Evolutionary conservation across 1,140 invertebrate genomes (phyloP), one percentile per base, ranked within the genome.

Genomic region (Dolichoris vasculosae): DNA sequence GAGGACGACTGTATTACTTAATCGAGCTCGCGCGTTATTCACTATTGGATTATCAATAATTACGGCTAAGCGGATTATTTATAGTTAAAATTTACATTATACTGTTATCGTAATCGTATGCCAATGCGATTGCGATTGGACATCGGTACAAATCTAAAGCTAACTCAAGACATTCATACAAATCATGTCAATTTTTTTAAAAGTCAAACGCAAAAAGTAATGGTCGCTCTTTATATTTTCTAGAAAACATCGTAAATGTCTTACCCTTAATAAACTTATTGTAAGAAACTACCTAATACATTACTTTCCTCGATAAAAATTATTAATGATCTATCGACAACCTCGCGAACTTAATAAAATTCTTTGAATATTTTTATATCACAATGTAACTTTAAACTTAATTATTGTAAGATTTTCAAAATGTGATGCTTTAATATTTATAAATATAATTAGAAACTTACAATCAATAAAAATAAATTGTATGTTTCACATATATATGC

Each of bases 21-120:
- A 76, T 67, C 82, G 11, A 40, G 51, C 0, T 64, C 30, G 69
- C 38, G 30, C 55, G n/a, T 83, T 40, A 83, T 77, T 76, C 55
- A 77, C 26, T 51, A n/a, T 11, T 2, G 26, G 15, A 59, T 83
- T 64, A 55, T 63, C n/a, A 48, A 64, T 63, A 77, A 83, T 83
- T 64, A n/a, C 51, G 23, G 32, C 30, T 40, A n/a, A 26, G 30
- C 23, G 43, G 43, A 23, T 82, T 48, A 51, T 71, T 80, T 80
- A 80, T 80, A 23, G 38, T 3, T 59, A 0, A 80, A 64, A 30
- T 67, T 77, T 32, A 26, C 43, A 8, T 2, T 4, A 48, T 76
- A 48, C n/a, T 43, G 38, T 15, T 40, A 80, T 30, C 32, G 64
- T 80, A 63, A 30, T 32, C 40, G n/a, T 20, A 43, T 59, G 30